phyloP scores from a whole-genome alignment of 2,113 vertebrate species.

The Toxotes chatareus region DNA sequence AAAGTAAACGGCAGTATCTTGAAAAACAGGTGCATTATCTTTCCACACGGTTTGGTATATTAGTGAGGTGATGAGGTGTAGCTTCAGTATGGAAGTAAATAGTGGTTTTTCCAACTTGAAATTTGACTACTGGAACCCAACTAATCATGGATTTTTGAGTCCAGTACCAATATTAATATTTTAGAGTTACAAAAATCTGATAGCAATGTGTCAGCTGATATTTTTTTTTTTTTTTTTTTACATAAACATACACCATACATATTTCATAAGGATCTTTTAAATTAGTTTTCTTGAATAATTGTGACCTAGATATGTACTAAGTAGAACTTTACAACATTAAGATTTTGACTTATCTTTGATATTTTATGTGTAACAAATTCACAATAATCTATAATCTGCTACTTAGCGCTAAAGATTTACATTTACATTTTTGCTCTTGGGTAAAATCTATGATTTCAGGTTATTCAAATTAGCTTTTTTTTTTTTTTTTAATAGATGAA shows the following conservation, averaged over 20 bases:
- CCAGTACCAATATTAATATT: not conserved
- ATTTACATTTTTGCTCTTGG: not conserved
- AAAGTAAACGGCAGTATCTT: slow-evolving; percentile 20
- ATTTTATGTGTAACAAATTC: not conserved
- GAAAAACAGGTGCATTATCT: not conserved
- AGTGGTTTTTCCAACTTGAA: not conserved
- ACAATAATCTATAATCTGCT: not conserved
- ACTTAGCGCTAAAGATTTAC: not conserved
- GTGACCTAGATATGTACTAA: not conserved
- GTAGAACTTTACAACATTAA: not conserved
- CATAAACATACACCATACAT: not conserved
- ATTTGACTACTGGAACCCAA: not conserved
- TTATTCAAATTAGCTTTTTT: not conserved
- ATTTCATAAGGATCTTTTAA: not conserved
- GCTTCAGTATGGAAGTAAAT: not conserved
- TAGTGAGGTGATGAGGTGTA: not conserved
- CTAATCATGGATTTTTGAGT: not conserved
- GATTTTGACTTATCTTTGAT: not conserved
- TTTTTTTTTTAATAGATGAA: not conserved
- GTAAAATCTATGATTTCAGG: not conserved
- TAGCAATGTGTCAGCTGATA: not conserved
- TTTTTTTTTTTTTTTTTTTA: not conserved
- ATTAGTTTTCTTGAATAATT: not conserved
- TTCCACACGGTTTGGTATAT: not conserved
- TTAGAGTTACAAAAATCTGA: not conserved